A percentile compares a stretch with the other conserved stretches of the same genome.
Conservation (phyloP, 2,113 vertebrate species). For the Siniperca knerii region DNA sequence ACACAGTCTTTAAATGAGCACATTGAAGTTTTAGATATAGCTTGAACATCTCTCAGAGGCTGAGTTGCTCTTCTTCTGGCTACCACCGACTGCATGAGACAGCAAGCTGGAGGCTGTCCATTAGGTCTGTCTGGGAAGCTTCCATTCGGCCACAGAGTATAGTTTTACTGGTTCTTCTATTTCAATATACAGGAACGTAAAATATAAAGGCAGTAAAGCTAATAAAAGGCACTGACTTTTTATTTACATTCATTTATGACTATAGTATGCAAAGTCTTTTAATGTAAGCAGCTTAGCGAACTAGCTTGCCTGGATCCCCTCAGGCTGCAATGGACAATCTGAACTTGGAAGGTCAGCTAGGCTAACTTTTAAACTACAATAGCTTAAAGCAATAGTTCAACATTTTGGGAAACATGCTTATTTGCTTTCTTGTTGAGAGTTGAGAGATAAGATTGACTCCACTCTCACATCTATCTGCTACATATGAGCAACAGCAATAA, state of each 20-base stretch:
- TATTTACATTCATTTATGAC: slow-evolving; percentile 5
- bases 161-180: slow-evolving; percentile 41
- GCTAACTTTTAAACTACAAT: not conserved
- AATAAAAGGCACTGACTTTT: not conserved
- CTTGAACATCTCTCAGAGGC: slow-evolving; percentile 31
- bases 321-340: not conserved
- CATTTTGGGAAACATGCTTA: not conserved
- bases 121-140: slow-evolving; percentile 28
- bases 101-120: slow-evolving; percentile 27
- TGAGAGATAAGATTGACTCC: too few relatives aligned
- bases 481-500: not conserved
- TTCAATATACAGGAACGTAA: not conserved
- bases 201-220: not conserved
- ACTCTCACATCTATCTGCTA: too few relatives aligned
- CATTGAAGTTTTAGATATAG: slow-evolving; percentile 52
- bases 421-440: not conserved
- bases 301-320: not conserved
- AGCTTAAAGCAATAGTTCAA: not conserved
- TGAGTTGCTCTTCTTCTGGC: slow-evolving; percentile 12
- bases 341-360: not conserved
- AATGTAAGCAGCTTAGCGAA: not conserved
- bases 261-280: slow-evolving; percentile 4
- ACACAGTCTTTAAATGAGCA: slow-evolving; percentile 39
- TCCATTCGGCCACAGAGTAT: not conserved
- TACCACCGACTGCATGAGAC: not conserved